Evolutionary conservation across 2,888 invertebrate species (phyloP), one percentile per base, ranked within the genome.

Genomic region (Lithophane ornitopus): DNA sequence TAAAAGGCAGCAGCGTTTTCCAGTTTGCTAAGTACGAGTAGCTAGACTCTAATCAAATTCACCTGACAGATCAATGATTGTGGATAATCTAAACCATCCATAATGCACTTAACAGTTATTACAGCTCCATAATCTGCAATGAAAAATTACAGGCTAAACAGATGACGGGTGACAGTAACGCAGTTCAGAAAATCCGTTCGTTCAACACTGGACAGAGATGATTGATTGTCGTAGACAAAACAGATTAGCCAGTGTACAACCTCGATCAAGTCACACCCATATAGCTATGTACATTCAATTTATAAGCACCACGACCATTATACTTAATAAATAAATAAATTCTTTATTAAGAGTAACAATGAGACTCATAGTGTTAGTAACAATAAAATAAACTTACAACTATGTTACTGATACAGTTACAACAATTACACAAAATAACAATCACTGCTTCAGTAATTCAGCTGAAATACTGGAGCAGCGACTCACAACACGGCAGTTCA

Each of bases 101-200:
- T 52, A 34, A 4, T 52, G 9, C 9, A 22, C 22, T 49, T 9
- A 22, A 22, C 52, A 9, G 22, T 22, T 49, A 46, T 52, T 22
- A 16, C 52, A 54, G 54, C 4, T 34, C 19, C 9, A 44, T 28
- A 75, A 78, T 79, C 59, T 72, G 39, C 19, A 54, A 56, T 73
- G 61, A 78, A 62, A 74, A 67, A 80, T 80, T 62, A 73, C 58
- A 19, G 66, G 46, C 22, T 4, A n/a, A 56, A 46, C 56, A 39
- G 78, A 73, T 66, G 66, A 61, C 3, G 46, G 52, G 54, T 49
- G 41, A 61, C 54, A 22, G 58, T 28, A 39, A 41, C n/a, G n/a
- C 39, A 49, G 28, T 52, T 56, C 34, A 22, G 78, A 19, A 80
- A 80, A 78, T 66, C 61, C 41, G 34, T 72, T 61, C 12, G 14